Conservation (phyloP, 2,797 vertebrate genomes). For the Limnodromus scolopaceus region DNA sequence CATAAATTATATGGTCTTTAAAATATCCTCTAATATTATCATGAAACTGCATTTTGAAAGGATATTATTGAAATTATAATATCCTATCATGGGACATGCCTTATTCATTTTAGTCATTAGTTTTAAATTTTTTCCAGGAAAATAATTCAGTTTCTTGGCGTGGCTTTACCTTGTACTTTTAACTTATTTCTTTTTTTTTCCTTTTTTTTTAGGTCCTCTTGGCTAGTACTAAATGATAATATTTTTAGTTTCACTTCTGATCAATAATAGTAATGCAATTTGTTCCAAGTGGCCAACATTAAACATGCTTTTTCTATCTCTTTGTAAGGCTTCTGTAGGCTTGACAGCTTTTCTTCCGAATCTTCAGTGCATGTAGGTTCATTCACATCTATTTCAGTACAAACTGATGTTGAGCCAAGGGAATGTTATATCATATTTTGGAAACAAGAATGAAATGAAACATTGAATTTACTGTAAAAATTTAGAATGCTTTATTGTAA, state of each 20-base stretch:
- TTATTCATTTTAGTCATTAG: background rate
- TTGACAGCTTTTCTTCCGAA: background rate
- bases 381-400: background rate
- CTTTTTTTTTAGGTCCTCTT: background rate
- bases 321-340: background rate
- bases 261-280: background rate
- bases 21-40: background rate
- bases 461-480: background rate
- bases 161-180: background rate
- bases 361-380: background rate
- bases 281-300: background rate
- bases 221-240: background rate
- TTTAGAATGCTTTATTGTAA: background rate
- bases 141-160: background rate
- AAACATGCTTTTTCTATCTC: background rate
- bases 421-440: background rate
- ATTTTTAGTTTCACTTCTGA: background rate
- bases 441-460: background rate
- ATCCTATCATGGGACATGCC: background rate
- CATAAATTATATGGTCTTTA: background rate
- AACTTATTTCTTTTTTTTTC: background rate
- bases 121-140: conserved; percentile 8
- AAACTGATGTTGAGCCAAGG: background rate
- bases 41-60: background rate
- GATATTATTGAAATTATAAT: background rate